These are phyloP conservation scores for Pongo pygmaeus DNA, from an alignment of 2,113 vertebrate genomes.

Conservation along the genomic window DNA sequence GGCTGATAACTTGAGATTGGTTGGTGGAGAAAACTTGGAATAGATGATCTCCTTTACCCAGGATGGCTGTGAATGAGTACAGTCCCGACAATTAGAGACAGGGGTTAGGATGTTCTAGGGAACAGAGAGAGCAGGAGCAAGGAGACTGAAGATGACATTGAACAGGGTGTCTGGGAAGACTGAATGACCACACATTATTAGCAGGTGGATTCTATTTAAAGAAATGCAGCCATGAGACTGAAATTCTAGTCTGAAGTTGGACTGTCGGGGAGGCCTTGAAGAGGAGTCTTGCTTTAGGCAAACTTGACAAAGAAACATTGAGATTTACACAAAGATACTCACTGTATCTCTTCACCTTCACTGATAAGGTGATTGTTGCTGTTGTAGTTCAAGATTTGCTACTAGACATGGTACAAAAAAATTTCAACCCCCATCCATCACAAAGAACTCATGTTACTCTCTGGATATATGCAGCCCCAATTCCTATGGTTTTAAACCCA, in stretches of 20 bases:
- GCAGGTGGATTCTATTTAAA: not conserved
- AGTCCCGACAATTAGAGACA: not conserved
- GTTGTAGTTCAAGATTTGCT: slow-evolving; percentile 1
- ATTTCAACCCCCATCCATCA: not conserved
- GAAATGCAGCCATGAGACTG: not conserved
- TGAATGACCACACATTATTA: not conserved
- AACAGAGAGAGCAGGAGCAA: not conserved
- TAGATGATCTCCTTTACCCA: not conserved
- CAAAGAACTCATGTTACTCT: not conserved
- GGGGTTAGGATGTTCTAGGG: not conserved
- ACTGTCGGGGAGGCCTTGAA: not conserved
- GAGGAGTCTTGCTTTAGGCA: slow-evolving; percentile 24
- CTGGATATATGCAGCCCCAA: not conserved
- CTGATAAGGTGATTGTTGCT: not conserved
- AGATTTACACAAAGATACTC: slow-evolving; percentile 51
- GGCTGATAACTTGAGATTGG: not conserved
- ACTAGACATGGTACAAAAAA: not conserved
- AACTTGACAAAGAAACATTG: slow-evolving; percentile 24
- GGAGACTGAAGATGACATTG: not conserved
- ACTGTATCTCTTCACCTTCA: not conserved
- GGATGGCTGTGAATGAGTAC: not conserved
- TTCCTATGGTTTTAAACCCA: not conserved
- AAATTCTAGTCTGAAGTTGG: not conserved
- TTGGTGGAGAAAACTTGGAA: not conserved
- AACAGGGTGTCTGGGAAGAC: not conserved